These are phyloP conservation scores for Lagodon rhomboides DNA, from an alignment of 2,797 vertebrate species.

Conservation along the genomic window DNA sequence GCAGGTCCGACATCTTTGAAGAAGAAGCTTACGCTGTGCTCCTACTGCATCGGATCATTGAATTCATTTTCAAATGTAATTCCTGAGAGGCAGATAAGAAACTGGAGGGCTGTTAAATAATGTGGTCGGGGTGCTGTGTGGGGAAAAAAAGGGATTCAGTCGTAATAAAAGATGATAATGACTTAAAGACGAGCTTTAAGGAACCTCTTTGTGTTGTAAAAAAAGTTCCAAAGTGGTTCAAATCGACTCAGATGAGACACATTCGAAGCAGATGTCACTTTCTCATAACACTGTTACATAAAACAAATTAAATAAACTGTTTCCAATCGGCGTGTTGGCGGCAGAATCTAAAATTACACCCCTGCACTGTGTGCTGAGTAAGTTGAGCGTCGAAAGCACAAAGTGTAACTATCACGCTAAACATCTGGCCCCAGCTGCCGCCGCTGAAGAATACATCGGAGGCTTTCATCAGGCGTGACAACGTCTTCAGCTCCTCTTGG, in stretches of 20 bases:
- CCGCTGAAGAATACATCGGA: conserved; percentile 42
- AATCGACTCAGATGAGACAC: not conserved
- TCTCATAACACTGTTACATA: not conserved
- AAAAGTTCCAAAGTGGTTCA: conserved; percentile 5
- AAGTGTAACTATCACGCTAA: conserved; percentile 31
- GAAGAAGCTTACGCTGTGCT: conserved; percentile 43
- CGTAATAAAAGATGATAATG: conserved; percentile 37
- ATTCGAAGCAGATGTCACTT: not conserved
- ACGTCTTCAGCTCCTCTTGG: conserved; percentile 22
- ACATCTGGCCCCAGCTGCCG: conserved; percentile 44
- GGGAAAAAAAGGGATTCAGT: conserved; percentile 21
- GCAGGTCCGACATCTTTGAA: conserved; percentile 57
- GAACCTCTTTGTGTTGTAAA: conserved; percentile 21
- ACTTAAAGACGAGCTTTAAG: conserved; percentile 18
- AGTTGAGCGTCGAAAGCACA: conserved; percentile 21
- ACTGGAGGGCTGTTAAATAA: conserved; percentile 36
- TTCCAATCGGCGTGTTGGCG: not conserved
- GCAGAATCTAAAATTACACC: conserved; percentile 14
- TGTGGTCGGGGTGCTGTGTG: conserved; percentile 3
- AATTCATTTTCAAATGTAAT: conserved; percentile 55
- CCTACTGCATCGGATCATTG: conserved; percentile 39
- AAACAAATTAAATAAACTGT: conserved; percentile 23
- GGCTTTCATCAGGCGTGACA: conserved; percentile 52
- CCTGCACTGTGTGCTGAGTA: not conserved
- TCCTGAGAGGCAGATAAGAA: conserved; percentile 59